Evolutionary conservation across 2,113 vertebrate species (phyloP), one percentile per base, ranked within the genome.

Genomic region (Onychostoma macrolepis): DNA sequence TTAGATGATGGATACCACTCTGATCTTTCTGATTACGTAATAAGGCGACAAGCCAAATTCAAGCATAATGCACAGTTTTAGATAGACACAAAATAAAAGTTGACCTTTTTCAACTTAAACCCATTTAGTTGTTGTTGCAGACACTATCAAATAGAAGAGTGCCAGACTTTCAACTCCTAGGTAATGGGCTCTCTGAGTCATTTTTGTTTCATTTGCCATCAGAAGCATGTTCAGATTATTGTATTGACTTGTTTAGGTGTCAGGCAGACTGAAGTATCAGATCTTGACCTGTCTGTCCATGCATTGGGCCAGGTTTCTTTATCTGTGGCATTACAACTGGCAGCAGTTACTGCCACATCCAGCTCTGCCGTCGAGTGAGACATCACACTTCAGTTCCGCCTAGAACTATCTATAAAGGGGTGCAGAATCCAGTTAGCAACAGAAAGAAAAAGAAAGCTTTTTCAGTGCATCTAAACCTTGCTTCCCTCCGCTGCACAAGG

Each of bases 1-100:
- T 92, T 83, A 88, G 88, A 88, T 85, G 84, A 87, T 33, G 2
- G 28, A 61, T 75, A 92, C 87, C 90, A 93, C 90, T 93, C 86
- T 79, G 79, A 86, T 81, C 84, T 86, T 71, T 88, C 85, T 83
- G 21, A 77, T 80, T 5, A 12, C 19, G 6, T 38, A 72, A 63
- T 53, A 91, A 77, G 67, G 33, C 4, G 69, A n/a, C 19, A 8
- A 86, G 43, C 79, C 33, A 89, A 82, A 87, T 76, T 87, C 88
- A 1, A 17, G 12, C 11, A 76, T n/a, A 76, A 26, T 7, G 72
- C n/a, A 9, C 21, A 72, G 38, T 24, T 75, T 45, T 45, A 63
- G n/a, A 24, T 6, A 77, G 53, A 63, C 6, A 69, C 24, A 53
- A 83, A 87, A 71, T 12, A 58, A 63, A 9, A 33, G 79, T 28